These are phyloP conservation scores for Drosophila grimshawi DNA, from an alignment of 1,140 invertebrate genomes.

Conservation along the genomic window DNA sequence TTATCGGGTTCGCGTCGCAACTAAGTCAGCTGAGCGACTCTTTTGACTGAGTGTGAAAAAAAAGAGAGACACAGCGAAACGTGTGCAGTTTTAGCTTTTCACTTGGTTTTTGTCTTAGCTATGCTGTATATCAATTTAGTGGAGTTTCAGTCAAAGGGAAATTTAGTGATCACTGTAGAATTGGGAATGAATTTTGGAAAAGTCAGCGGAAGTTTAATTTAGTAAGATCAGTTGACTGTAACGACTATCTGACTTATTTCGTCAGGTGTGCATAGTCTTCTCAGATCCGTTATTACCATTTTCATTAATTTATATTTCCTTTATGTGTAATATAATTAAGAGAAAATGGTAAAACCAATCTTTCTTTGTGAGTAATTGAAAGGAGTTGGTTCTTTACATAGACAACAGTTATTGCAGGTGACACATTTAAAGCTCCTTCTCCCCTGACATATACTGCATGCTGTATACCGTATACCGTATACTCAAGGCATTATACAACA, in stretches of 20 bases:
- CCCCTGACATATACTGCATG: not conserved
- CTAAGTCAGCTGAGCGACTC: constrained; percentile 8
- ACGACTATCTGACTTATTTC: not conserved
- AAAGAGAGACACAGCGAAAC: not conserved
- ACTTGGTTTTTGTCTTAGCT: constrained; percentile 1
- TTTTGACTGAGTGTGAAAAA: not conserved
- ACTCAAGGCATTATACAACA: constrained; percentile 11
- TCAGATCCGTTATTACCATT: not conserved
- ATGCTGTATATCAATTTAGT: not conserved
- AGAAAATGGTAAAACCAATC: too few species aligned
- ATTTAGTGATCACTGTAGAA: not conserved
- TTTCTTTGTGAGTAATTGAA: not conserved
- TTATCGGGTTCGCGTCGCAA: constrained; percentile 13
- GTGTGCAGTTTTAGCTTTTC: not conserved
- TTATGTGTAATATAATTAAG: not conserved
- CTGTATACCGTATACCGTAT: not conserved
- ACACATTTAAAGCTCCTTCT: not conserved
- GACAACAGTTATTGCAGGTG: not conserved
- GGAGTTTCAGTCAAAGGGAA: not conserved
- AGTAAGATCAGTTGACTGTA: too few species aligned
- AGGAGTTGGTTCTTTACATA: constrained; percentile 6
- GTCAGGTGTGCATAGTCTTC: constrained; percentile 4
- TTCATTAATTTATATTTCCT: not conserved
- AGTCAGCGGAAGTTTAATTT: too few species aligned
- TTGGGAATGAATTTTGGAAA: not conserved